Base-by-base conservation (phyloP, 1,140 invertebrate genomes). In the Charaxes varanes region DNA sequence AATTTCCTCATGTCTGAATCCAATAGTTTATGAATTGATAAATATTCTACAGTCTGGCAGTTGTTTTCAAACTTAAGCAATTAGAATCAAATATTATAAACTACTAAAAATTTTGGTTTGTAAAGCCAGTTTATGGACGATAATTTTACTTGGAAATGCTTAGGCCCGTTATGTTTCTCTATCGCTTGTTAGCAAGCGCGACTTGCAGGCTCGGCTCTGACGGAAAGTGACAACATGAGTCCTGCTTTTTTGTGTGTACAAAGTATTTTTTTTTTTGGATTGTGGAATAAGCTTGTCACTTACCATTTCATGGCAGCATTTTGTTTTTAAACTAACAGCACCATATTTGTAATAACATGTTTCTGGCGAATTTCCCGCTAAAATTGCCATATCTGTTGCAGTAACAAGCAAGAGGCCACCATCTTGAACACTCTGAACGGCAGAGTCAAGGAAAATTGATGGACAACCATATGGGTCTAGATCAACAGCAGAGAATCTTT, bases 401-500 rank as follows among this genome's bases (percentile, higher is more conserved):
- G 98, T 99, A 0, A 99, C 90, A 46, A 98, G 88, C n/a, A 99
- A 78, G 5, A 95, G 59, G 1, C 94, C 94, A 6, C 92, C 93
- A 57, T 95, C 91, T 14, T 87, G 85, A 0, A 95, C 84, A 51
- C 90, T 89, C 68, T 95, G 92, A 1, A 99, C 92, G 0, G 96
- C 96, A 1, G 92, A 87, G 80, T 99, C 97, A 0, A 99, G 85
- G 83, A 99, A 99, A 30, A 89, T 90, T 2, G 94, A 91, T 0
- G 97, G 95, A 65, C 94, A 96, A 3, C 98, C 98, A 72, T 99
- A 99, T 0, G 98, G 98, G 86, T 99, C 98, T 18, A 99, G 76
- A 78, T 99, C 98, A 38, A 99, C 89, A 0, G 91, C 95, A 71
- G 97, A 89, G 80, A 97, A 98, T 19, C 89, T 86, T 36, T 92